Evolutionary conservation across 2,888 invertebrate species (phyloP).

Genomic region (Acrobasis repandana): DNA sequence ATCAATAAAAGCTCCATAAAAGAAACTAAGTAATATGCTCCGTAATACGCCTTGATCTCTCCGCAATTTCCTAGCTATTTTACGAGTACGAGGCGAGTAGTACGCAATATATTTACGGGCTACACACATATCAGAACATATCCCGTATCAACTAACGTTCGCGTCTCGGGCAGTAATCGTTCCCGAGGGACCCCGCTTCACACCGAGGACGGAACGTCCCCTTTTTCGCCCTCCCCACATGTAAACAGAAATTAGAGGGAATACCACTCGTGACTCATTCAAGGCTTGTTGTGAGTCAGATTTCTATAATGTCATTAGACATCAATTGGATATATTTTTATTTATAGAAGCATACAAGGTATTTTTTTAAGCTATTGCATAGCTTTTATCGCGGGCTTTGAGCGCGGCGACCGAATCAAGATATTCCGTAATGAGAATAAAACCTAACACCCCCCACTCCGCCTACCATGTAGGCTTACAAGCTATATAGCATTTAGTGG

Average conservation of each 20-base stretch:
- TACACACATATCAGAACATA: background rate
- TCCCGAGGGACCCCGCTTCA: conserved; percentile 4
- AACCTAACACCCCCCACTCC: too few relatives aligned
- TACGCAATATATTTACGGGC: background rate
- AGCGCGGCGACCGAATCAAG: too few relatives aligned
- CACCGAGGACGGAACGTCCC: background rate
- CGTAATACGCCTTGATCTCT: background rate
- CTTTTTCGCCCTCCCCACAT: background rate
- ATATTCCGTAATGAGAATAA: too few relatives aligned
- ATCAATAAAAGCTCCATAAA: too few relatives aligned
- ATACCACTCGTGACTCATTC: conserved; percentile 8
- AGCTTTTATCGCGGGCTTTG: too few relatives aligned
- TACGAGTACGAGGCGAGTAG: conserved; percentile 1
- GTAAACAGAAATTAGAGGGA: conserved; percentile 12
- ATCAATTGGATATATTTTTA: too few relatives aligned
- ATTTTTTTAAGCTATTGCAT: too few relatives aligned
- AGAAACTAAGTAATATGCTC: background rate
- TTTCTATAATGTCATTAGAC: background rate
- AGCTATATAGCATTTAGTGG: too few relatives aligned
- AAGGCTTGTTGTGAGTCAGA: background rate
- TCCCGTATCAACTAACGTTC: conserved; percentile 7
- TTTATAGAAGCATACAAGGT: too few relatives aligned
- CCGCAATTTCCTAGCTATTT: background rate
- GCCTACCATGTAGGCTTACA: too few relatives aligned
- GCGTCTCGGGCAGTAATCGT: conserved; percentile 4